phyloP scores from a whole-genome alignment of 1,140 invertebrate species.

The Zaprionus davidi region DNA sequence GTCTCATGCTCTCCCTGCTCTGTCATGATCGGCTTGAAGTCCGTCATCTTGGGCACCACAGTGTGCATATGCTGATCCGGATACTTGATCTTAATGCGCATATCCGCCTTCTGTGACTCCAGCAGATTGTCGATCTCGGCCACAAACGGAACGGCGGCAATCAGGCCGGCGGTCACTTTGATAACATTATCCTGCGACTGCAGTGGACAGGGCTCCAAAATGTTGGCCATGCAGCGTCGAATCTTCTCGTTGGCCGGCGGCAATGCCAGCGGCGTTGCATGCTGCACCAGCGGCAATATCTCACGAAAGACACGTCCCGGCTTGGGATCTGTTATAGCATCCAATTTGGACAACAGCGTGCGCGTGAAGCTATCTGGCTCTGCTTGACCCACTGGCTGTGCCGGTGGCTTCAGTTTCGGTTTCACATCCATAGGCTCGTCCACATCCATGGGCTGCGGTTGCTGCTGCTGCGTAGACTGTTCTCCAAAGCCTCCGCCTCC shows the following conservation, averaged over 20 bases:
- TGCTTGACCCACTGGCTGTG: constrained; percentile 28
- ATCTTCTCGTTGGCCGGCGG: constrained; percentile 89
- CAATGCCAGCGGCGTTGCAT: constrained; percentile 86
- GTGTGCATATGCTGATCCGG: constrained; percentile 95
- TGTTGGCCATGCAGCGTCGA: constrained; percentile 91
- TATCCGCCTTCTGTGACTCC: constrained; percentile 86
- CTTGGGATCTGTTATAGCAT: constrained; percentile 92
- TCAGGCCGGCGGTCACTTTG: constrained; percentile 97
- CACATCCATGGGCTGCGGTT: constrained; percentile 6
- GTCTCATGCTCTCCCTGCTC: constrained; percentile 83
- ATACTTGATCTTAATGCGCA: constrained; percentile 94
- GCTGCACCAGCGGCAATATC: constrained; percentile 91
- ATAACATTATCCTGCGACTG: constrained; percentile 90
- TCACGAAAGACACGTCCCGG: constrained; percentile 92
- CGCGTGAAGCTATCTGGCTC: constrained; percentile 91
- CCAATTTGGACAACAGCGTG: constrained; percentile 91
- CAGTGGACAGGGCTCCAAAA: constrained; percentile 93
- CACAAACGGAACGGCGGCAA: constrained; percentile 93
- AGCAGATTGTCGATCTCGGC: constrained; percentile 93
- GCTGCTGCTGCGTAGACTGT: not conserved
- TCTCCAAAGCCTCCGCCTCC: not conserved
- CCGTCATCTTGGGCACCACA: constrained; percentile 90
- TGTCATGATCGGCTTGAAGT: constrained; percentile 86
- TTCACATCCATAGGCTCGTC: constrained; percentile 6
- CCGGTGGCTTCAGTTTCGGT: not conserved